Evolutionary conservation across 2,797 vertebrate genomes (phyloP).

Genomic region (Gallinago stenura): DNA sequence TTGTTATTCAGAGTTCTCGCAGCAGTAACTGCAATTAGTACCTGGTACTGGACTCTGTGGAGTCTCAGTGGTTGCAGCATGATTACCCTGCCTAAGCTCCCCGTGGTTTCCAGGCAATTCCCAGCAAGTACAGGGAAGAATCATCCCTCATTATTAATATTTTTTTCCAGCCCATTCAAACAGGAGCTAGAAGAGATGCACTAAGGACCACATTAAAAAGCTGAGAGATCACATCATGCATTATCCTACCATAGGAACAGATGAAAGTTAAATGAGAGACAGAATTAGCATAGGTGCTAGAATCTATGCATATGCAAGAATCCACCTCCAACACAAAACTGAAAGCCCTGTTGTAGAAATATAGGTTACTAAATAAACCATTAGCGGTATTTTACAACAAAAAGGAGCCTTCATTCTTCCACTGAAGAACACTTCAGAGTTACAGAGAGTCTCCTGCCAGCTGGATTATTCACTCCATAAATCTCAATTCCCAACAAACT

Average conservation of each 20-base stretch:
- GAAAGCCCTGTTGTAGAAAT: constrained; percentile 55
- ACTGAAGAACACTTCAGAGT: constrained; percentile 1
- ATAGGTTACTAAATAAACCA: constrained; percentile 59
- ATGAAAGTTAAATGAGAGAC: constrained; percentile 57
- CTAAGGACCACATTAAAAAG: constrained; percentile 61
- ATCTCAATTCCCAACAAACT: constrained; percentile 33
- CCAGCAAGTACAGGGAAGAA: constrained; percentile 21
- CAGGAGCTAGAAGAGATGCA: constrained; percentile 28
- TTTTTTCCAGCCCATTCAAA: constrained; percentile 29
- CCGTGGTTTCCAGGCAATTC: constrained; percentile 30
- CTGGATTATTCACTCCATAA: constrained; percentile 57
- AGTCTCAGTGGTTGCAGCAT: neutral
- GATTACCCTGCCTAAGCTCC: neutral
- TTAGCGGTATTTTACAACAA: constrained; percentile 47
- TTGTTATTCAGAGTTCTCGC: neutral
- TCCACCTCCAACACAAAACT: constrained; percentile 48
- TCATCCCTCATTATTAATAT: constrained; percentile 11
- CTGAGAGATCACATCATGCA: constrained; percentile 47
- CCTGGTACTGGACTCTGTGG: neutral
- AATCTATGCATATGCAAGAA: constrained; percentile 48
- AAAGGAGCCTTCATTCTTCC: constrained; percentile 24
- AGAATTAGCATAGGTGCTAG: constrained; percentile 65
- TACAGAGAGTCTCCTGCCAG: constrained; percentile 26
- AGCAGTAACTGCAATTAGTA: constrained; percentile 10
- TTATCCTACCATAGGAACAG: constrained; percentile 47